Percentiles rank a stretch among this genome's conserved stretches.
These are phyloP conservation scores for Aeoliscus strigatus DNA, from an alignment of 2,797 vertebrate genomes.

Conservation along the genomic window DNA sequence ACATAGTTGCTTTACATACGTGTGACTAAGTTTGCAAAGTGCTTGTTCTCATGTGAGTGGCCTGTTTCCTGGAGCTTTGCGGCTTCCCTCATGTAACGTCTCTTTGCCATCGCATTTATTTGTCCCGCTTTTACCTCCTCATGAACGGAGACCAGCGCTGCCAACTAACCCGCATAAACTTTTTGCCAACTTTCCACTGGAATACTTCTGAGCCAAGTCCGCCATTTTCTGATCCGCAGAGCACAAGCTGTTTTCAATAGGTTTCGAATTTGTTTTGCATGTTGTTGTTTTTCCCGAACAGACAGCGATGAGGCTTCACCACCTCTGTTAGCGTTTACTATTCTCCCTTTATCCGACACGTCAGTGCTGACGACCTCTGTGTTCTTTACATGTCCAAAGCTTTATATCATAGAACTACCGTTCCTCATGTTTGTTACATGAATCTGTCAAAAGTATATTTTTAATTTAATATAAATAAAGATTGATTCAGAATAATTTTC, in stretches of 20 bases:
- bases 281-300: conserved; percentile 43
- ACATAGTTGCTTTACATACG: conserved; percentile 83
- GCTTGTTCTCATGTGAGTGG: conserved; percentile 60
- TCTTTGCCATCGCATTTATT: conserved; percentile 19
- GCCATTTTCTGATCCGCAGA: conserved; percentile 31
- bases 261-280: conserved; percentile 52
- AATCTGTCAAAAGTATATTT: conserved; percentile 99
- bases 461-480: conserved; percentile 99
- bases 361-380: conserved; percentile 36
- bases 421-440: conserved; percentile 99
- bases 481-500: conserved; percentile 86
- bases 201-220: conserved; percentile 56
- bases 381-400: conserved; percentile 77
- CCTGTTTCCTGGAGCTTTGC: conserved; percentile 44
- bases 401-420: conserved; percentile 92
- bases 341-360: conserved; percentile 15
- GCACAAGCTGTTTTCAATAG: conserved; percentile 18
- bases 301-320: conserved; percentile 24
- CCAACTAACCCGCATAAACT: conserved; percentile 29
- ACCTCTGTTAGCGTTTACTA: conserved; percentile 14
- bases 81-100: conserved; percentile 74
- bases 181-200: conserved; percentile 26
- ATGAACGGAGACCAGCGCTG: conserved; percentile 41
- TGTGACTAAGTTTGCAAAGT: conserved; percentile 73
- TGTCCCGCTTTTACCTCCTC: conserved; percentile 12